phyloP scores from a whole-genome alignment of 2,113 vertebrate genomes.

The Vimba vimba region DNA sequence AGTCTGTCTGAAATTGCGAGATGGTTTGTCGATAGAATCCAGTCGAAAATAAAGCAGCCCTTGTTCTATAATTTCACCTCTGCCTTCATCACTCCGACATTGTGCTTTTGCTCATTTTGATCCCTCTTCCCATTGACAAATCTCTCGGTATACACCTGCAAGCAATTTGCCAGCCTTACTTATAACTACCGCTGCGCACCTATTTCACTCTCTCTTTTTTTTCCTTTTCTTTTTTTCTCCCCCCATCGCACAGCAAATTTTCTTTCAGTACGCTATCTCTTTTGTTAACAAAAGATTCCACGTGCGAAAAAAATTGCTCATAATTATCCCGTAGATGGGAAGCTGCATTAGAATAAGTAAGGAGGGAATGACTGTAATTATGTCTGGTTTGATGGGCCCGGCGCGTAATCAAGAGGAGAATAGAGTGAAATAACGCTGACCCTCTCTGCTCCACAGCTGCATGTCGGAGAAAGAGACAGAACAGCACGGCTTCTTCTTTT shows the following conservation, averaged over 20 bases:
- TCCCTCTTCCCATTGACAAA: slow-evolving; percentile 90
- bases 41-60: slow-evolving; percentile 79
- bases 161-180: slow-evolving; percentile 98
- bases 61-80: slow-evolving; percentile 87
- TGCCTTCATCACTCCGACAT: slow-evolving; percentile 92
- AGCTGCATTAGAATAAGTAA: slow-evolving; percentile 99
- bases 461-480: slow-evolving; percentile 80
- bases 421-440: slow-evolving; percentile 99
- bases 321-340: slow-evolving; percentile 99
- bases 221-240: slow-evolving; percentile 66
- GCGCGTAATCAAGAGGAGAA: slow-evolving; percentile 99
- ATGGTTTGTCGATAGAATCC: slow-evolving; percentile 61
- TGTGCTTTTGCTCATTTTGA: slow-evolving; percentile 97
- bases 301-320: slow-evolving; percentile 99
- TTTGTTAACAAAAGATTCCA: slow-evolving; percentile 99
- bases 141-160: slow-evolving; percentile 97
- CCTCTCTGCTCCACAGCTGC: slow-evolving; percentile 99
- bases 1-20: slow-evolving; percentile 63
- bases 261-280: slow-evolving; percentile 98
- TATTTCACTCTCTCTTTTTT: slow-evolving; percentile 83
- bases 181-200: slow-evolving; percentile 92
- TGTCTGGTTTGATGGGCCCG: slow-evolving; percentile 99
- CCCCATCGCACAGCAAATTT: slow-evolving; percentile 90
- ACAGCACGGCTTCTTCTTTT: slow-evolving; percentile 79
- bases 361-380: slow-evolving; percentile 99